A percentile compares a stretch with the other conserved stretches of the same genome.
Evolutionary conservation across 2,113 vertebrate genomes (phyloP).

Genomic region (Argyrosomus japonicus): DNA sequence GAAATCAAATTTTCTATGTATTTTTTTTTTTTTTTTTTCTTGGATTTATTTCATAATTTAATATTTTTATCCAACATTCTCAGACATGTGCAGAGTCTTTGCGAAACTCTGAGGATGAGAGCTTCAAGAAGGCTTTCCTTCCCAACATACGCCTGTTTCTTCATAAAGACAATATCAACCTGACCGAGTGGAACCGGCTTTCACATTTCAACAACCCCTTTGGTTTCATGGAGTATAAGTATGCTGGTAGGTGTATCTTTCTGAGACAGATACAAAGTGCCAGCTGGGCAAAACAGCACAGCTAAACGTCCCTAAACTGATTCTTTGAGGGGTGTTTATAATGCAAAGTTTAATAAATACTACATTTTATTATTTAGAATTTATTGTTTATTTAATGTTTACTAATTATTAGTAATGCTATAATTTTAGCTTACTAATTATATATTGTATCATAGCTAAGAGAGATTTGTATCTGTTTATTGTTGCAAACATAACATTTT

Average conservation of each 20-base stretch:
- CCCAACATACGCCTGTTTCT: slow-evolving; percentile 87
- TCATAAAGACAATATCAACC: slow-evolving; percentile 81
- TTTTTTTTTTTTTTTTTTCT: too few species aligned
- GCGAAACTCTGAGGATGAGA: slow-evolving; percentile 79
- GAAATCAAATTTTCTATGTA: background rate
- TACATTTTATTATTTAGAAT: too few species aligned
- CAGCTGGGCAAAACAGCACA: too few species aligned
- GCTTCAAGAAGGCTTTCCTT: slow-evolving; percentile 83
- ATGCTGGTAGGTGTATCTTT: slow-evolving; percentile 73
- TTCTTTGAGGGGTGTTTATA: too few species aligned
- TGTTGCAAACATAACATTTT: too few species aligned
- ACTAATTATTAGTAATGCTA: too few species aligned
- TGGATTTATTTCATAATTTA: background rate
- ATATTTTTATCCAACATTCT: background rate
- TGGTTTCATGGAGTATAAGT: slow-evolving; percentile 89
- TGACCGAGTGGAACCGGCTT: slow-evolving; percentile 87
- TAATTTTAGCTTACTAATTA: too few species aligned
- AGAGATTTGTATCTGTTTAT: too few species aligned
- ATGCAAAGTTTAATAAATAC: too few species aligned
- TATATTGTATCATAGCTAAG: too few species aligned
- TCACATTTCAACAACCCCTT: slow-evolving; percentile 90
- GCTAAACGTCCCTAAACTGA: too few species aligned
- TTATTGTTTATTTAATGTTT: too few species aligned
- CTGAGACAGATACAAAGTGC: background rate
- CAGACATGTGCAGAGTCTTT: slow-evolving; percentile 85